Percentiles rank a stretch among this genome's conserved stretches.
Evolutionary conservation across 2,888 invertebrate species (phyloP).

Genomic region (Rhagonycha fulva): DNA sequence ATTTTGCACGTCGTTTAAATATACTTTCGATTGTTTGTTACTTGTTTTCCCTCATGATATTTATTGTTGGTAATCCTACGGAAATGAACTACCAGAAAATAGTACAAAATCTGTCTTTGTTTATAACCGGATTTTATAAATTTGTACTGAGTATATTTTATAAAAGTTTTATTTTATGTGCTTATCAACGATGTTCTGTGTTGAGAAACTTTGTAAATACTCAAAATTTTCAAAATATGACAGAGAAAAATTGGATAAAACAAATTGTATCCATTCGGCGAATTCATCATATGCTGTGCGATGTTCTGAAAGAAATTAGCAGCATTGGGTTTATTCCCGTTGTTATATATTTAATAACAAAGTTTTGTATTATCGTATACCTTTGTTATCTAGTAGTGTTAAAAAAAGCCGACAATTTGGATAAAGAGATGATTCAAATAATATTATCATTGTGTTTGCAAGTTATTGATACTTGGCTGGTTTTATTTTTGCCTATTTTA

Average conservation of each 20-base stretch:
- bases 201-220: not conserved
- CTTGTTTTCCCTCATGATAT: not conserved
- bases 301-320: not conserved
- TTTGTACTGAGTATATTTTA: not conserved
- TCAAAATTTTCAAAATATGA: not conserved
- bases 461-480: not conserved
- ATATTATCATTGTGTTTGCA: not conserved
- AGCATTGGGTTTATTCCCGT: not conserved
- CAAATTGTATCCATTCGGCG: not conserved
- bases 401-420: not conserved
- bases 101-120: not conserved
- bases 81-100: not conserved
- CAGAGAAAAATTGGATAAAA: not conserved
- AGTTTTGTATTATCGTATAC: not conserved
- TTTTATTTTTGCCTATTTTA: not conserved
- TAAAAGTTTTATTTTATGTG: not conserved
- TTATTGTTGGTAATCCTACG: not conserved
- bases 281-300: not conserved
- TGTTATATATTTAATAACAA: not conserved
- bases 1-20: not conserved
- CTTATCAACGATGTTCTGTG: not conserved
- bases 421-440: not conserved
- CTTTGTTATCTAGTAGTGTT: not conserved
- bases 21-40: not conserved
- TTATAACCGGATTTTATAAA: not conserved